These are phyloP conservation scores for Drosophila lutescens DNA, from an alignment of 2,888 invertebrate genomes.

Conservation along the genomic window DNA sequence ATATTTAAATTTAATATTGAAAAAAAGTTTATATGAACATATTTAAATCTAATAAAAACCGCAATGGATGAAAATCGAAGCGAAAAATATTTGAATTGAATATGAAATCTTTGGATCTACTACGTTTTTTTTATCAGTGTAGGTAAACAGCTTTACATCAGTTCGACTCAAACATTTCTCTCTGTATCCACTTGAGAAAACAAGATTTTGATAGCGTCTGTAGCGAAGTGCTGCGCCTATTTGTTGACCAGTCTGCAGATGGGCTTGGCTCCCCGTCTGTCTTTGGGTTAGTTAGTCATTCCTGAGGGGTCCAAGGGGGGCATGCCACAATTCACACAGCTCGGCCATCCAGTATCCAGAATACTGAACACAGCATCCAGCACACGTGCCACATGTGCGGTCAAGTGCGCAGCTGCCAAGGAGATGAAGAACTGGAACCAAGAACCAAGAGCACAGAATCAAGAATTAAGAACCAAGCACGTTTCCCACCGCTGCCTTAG, in stretches of 20 bases:
- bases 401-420: constrained; percentile 70
- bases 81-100: too few relatives aligned
- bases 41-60: too few relatives aligned
- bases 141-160: too few relatives aligned
- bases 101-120: too few relatives aligned
- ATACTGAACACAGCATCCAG: constrained; percentile 12
- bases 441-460: constrained; percentile 25
- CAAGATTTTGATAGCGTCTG: constrained; percentile 36
- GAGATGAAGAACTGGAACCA: constrained; percentile 38
- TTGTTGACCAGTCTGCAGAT: constrained; percentile 49
- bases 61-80: too few relatives aligned
- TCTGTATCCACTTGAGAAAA: constrained; percentile 15
- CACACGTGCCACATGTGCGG: constrained; percentile 80
- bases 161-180: background rate
- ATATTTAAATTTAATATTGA: too few relatives aligned
- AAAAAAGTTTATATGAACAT: too few relatives aligned
- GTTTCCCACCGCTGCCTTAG: constrained; percentile 55
- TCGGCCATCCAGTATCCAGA: constrained; percentile 9
- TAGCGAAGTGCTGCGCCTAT: constrained; percentile 34
- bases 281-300: constrained; percentile 40
- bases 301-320: constrained; percentile 10
- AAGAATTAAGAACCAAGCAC: constrained; percentile 43
- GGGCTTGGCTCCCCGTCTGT: constrained; percentile 33
- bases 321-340: constrained; percentile 45
- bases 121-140: too few relatives aligned